Conservation (phyloP, 2,888 invertebrate genomes). For the Macrophya alboannulata region DNA sequence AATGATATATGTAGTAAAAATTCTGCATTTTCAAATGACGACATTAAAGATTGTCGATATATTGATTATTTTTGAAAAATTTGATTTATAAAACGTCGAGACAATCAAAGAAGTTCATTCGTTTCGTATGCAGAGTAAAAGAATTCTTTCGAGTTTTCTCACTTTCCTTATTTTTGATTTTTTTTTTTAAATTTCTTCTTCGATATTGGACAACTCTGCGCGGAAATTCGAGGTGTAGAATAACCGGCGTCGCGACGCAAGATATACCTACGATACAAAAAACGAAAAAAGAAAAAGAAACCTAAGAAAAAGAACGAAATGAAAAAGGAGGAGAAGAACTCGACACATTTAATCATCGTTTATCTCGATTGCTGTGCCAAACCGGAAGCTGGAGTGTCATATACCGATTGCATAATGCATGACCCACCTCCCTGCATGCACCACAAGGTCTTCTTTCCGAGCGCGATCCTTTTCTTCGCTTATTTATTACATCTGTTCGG, state of each 20-base stretch:
- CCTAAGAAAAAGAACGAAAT: not conserved
- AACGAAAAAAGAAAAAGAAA: not conserved
- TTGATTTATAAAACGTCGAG: no score
- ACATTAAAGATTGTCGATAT: no score
- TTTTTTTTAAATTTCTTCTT: not conserved
- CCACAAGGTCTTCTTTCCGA: not conserved
- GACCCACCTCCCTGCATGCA: not conserved
- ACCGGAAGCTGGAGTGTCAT: slow-evolving; percentile 19
- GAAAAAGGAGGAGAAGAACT: not conserved
- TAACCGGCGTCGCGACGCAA: no score
- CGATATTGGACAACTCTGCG: not conserved
- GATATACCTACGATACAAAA: not conserved
- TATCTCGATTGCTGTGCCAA: not conserved
- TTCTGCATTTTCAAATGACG: no score
- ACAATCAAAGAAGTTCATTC: no score
- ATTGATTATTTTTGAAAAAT: no score
- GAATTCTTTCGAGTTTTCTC: not conserved
- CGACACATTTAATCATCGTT: slow-evolving; percentile 28
- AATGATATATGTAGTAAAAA: no score
- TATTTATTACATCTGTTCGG: not conserved
- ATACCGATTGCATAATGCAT: slow-evolving; percentile 47
- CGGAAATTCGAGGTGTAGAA: not conserved
- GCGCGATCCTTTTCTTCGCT: not conserved
- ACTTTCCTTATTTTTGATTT: not conserved
- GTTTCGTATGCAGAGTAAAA: not conserved